Evolutionary conservation across 2,888 invertebrate genomes (phyloP).

Genomic region (Nomada flava): DNA sequence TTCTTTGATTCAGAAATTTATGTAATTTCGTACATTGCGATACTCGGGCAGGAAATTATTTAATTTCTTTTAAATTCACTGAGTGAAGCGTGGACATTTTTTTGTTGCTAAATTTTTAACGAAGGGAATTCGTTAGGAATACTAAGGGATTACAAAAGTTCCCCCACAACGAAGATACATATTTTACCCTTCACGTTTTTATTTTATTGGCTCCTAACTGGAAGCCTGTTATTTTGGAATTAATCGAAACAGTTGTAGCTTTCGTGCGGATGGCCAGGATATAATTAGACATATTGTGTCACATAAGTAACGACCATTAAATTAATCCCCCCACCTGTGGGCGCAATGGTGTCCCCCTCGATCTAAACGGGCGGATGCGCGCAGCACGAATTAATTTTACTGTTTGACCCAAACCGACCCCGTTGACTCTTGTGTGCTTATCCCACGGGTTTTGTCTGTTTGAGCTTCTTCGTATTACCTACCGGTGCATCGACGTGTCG

Average conservation of each 20-base stretch:
- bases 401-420: conserved; percentile 68
- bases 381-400: conserved; percentile 74
- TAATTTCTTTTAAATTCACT: too few species aligned
- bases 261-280: background rate
- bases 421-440: conserved; percentile 75
- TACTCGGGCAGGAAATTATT: too few species aligned
- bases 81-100: too few species aligned
- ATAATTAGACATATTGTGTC: conserved; percentile 20
- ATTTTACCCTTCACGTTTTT: background rate
- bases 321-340: conserved; percentile 48
- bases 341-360: conserved; percentile 20
- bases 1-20: too few species aligned
- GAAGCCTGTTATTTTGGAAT: background rate
- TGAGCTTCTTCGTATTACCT: conserved; percentile 65
- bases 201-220: background rate
- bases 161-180: background rate
- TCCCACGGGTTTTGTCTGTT: conserved; percentile 74
- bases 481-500: conserved; percentile 54
- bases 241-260: conserved; percentile 18
- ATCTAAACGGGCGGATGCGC: conserved; percentile 58
- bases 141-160: too few species aligned
- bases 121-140: too few species aligned
- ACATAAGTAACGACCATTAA: conserved; percentile 33
- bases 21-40: too few species aligned
- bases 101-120: too few species aligned